phyloP scores from a whole-genome alignment of 2,113 vertebrate genomes.

The human region GRCh38 chr5:101756001-101756500 shows the following conservation, averaged over 20 bases:
- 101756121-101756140: neutral
- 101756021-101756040: neutral
- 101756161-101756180: neutral
- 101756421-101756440: neutral
- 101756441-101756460: neutral
- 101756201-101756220: neutral
- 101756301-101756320: neutral
- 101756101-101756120: neutral
- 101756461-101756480: neutral
- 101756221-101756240: neutral
- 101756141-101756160: neutral
- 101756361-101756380: neutral
- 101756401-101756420: neutral
- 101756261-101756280: neutral
- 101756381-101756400: neutral
- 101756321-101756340: neutral
- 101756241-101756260: neutral
- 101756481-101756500: neutral
- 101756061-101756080: neutral
- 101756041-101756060: neutral
- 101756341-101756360: neutral
- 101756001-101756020: neutral
- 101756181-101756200: neutral
- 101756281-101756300: neutral
- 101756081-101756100: neutral